Evolutionary conservation across 2,797 vertebrate genomes (phyloP).

Genomic region (Melanotaenia trifasciata): DNA sequence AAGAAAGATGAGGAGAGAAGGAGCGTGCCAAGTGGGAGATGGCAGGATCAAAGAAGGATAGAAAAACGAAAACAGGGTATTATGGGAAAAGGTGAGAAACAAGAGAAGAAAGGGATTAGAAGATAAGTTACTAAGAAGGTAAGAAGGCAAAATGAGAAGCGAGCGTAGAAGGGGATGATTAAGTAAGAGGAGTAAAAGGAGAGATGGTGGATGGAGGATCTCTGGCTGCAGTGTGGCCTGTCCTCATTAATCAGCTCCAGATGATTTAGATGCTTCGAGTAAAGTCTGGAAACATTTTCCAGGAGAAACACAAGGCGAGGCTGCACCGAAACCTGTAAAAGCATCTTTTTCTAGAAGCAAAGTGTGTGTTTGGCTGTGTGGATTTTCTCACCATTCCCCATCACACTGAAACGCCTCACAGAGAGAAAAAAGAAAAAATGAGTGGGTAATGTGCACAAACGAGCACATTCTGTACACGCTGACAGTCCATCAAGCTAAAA

Average conservation of each 20-base stretch:
- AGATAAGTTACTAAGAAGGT: neutral
- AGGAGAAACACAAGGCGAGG: no score
- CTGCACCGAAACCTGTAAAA: no score
- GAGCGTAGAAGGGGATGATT: neutral
- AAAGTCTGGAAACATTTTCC: constrained; percentile 50
- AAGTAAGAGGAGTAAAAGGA: neutral
- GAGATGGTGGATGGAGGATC: neutral
- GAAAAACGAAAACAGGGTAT: neutral
- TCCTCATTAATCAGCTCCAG: constrained; percentile 65
- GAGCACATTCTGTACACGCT: constrained; percentile 37
- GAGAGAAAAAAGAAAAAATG: constrained; percentile 30
- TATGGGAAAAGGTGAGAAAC: neutral
- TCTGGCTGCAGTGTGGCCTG: constrained; percentile 50
- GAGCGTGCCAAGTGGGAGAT: neutral
- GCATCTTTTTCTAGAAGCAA: no score
- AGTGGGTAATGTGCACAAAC: constrained; percentile 47
- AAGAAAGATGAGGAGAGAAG: no score
- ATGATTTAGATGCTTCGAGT: constrained; percentile 66
- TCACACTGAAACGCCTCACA: constrained; percentile 20
- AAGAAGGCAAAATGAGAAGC: no score
- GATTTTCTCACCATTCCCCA: constrained; percentile 20
- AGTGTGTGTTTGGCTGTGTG: no score
- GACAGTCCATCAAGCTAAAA: constrained; percentile 45
- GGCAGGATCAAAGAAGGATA: neutral
- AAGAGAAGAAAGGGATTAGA: neutral